Evolutionary conservation across 2,888 invertebrate species (phyloP), one percentile per base, ranked within the genome.

Genomic region (Dynastes tityus): DNA sequence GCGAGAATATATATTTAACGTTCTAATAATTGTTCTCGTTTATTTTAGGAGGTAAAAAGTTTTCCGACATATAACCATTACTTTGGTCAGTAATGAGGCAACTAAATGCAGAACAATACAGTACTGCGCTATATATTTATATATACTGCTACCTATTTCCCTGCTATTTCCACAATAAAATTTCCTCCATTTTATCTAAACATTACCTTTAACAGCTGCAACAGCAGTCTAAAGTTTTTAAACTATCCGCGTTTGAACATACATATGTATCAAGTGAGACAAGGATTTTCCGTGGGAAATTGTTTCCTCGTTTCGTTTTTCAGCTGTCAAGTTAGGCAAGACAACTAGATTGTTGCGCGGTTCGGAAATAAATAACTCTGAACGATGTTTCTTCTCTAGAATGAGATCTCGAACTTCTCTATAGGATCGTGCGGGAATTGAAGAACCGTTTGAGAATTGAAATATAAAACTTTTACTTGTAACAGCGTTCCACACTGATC

Each of bases 291-390:
- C 55, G n/a, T 55, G 55, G 22, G 6, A 53, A 55, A 55, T 55
- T 55, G 22, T 55, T 55, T 55, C 55, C 29, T 61, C 6, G 2
- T 11, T 29, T 11, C 29, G 32, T 63, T 63, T 11, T 11, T 55
- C 13, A 55, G 55, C 55, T 63, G 63, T 63, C 29, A 63, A 63
- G 29, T 63, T 63, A 63, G 13, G 11, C 29, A 32, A 63, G 63
- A 9, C n/a, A 63, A 63, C 11, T 32, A 32, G 29, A 63, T 63
- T 29, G 63, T 63, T 63, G 29, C 6, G 63, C 29, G 63, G 11
- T 63, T 63, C 32, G 13, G 29, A 63, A 63, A 63, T 63, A 63
- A 63, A 63, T 29, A 32, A 63, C 29, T 29, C 61, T 5, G 61
- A 63, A 63, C 4, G 32, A n/a, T 63, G 63, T 63, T 13, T 8